Conservation (phyloP, 2,113 vertebrate species). For the Lagopus muta region DNA sequence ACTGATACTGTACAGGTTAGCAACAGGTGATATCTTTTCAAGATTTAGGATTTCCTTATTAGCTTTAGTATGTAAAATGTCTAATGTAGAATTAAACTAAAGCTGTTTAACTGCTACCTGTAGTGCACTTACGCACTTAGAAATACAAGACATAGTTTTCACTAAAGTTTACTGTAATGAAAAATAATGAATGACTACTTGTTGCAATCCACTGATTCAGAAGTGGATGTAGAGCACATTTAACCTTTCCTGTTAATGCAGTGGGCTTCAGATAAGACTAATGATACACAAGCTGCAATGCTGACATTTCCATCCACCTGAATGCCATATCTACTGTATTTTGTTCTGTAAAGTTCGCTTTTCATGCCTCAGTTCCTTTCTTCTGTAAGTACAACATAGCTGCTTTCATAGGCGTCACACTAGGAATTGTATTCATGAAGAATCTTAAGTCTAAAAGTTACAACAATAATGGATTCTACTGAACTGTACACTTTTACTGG, state of each 20-base stretch:
- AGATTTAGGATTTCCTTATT: not conserved
- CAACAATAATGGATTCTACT: not conserved
- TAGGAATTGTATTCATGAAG: not conserved
- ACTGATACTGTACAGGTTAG: not conserved
- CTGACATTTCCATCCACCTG: not conserved
- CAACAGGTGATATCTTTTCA: not conserved
- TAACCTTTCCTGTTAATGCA: not conserved
- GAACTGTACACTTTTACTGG: not conserved
- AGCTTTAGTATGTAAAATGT: not conserved
- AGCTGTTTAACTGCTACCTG: not conserved
- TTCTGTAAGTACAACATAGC: not conserved
- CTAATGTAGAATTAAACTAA: not conserved
- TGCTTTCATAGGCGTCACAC: not conserved
- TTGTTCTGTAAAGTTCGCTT: not conserved
- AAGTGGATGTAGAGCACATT: not conserved
- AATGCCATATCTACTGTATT: not conserved
- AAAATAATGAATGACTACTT: not conserved
- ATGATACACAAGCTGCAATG: rapidly evolving
- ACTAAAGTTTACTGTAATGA: not conserved
- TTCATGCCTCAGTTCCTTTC: not conserved
- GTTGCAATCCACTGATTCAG: not conserved
- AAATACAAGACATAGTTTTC: not conserved
- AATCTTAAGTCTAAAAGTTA: not conserved
- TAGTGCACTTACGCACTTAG: rapidly evolving
- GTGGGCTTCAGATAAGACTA: not conserved